Evolutionary conservation across 2,888 invertebrate species (phyloP).

Genomic region (Plagodis pulveraria): DNA sequence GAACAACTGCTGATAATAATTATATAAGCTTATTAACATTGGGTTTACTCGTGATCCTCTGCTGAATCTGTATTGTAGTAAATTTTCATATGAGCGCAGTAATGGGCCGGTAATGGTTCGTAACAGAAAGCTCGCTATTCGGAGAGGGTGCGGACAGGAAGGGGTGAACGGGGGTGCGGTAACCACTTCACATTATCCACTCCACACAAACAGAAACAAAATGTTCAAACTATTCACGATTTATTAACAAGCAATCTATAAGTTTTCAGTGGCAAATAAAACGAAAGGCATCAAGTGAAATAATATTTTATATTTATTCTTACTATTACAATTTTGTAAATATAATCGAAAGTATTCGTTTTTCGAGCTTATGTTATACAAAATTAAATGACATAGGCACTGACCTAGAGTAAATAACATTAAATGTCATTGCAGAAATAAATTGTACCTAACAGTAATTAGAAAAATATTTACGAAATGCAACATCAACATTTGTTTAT

Average conservation of each 20-base stretch:
- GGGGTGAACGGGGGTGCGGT: constrained; percentile 10
- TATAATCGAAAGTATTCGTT: too few species aligned
- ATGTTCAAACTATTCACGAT: constrained; percentile 62
- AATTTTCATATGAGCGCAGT: constrained; percentile 70
- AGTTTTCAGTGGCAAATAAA: constrained; percentile 50
- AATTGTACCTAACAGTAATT: too few species aligned
- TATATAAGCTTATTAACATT: neutral
- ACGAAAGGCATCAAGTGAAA: constrained; percentile 16
- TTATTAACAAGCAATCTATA: constrained; percentile 53
- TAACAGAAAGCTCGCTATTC: constrained; percentile 71
- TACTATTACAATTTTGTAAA: too few species aligned
- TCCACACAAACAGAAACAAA: constrained; percentile 57
- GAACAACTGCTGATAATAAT: too few species aligned
- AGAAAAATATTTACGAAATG: too few species aligned
- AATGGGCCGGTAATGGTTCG: constrained; percentile 72
- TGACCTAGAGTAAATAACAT: too few species aligned
- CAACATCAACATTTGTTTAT: too few species aligned
- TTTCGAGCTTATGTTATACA: too few species aligned
- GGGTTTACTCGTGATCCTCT: constrained; percentile 45
- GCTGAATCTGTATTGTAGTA: constrained; percentile 61
- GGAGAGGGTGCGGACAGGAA: constrained; percentile 36
- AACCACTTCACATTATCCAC: constrained; percentile 39
- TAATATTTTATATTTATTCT: too few species aligned
- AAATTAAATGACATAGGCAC: too few species aligned
- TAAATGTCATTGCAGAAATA: too few species aligned